Evolutionary conservation across 2,113 vertebrate species (phyloP), one percentile per base, ranked within the genome.

Genomic region (Stegostoma tigrinum): DNA sequence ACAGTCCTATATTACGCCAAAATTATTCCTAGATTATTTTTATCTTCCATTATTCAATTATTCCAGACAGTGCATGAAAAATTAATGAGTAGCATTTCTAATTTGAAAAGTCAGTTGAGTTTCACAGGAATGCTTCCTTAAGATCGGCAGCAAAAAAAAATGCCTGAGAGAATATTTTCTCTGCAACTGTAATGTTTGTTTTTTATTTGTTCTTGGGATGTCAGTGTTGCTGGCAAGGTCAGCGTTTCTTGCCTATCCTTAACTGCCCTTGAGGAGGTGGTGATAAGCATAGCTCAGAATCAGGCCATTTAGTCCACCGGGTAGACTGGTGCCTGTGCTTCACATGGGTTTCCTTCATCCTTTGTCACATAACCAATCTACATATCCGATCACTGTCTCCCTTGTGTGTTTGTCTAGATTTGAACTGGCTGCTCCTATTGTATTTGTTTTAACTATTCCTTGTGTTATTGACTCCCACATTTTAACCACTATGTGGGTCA

Each of bases 31-130:
- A 15, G 38, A 42, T 1, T 83, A 42, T 83, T 83, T 83, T 38
- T 83, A 45, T 45, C 80, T 83, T 83, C 38, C 80, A 83, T 83
- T 83, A 83, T 83, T 83, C 80, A 83, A 45, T 83, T 83, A 38
- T 83, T 83, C 80, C 42, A 38, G 80, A 83, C 38, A 38, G 80
- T 83, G 78, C 38, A 21, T 52, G 85, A 24, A 87, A 27, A 27
- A 24, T 87, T 52, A 52, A 87, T 48, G 45, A 87, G 52, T 52
- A 87, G 42, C 6, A 87, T 15, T 45, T 83, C 42, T 45, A 83
- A 83, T 52, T 52, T 87, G 21, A 45, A 87, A 52, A 87, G 27
- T 87, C 23, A 45, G 7, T 52, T 87, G 83, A 8, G 45, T 27
- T 87, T 48, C 45, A 87, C 1, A 87, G 23, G 42, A 87, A 87